Conservation (phyloP, 2,113 vertebrate genomes). For the Brienomyrus brachyistius region DNA sequence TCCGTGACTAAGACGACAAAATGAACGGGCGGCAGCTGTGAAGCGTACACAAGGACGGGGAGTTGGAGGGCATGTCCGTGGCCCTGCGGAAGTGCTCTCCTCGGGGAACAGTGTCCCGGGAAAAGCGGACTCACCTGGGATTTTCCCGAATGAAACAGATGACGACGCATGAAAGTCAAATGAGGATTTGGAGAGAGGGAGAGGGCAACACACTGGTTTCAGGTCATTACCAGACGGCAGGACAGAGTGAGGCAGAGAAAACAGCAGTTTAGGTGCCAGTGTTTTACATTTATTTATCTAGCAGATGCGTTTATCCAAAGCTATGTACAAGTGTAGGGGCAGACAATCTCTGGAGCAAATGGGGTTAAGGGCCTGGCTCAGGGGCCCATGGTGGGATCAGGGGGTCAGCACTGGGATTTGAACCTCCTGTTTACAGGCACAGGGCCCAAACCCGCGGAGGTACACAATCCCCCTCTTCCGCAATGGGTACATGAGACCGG, state of each 20-base stretch:
- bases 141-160: neutral
- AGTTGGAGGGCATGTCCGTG: neutral
- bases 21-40: neutral
- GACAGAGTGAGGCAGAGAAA: neutral
- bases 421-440: neutral
- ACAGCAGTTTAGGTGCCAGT: neutral
- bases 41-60: neutral
- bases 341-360: neutral
- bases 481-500: neutral
- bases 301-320: neutral
- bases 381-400: neutral
- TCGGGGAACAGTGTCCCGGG: neutral
- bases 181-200: neutral
- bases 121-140: neutral
- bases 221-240: neutral
- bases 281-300: neutral
- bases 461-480: neutral
- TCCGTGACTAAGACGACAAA: neutral
- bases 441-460: neutral
- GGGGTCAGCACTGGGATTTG: neutral
- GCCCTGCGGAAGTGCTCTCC: neutral
- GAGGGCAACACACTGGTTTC: neutral
- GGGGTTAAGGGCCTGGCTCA: neutral
- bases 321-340: neutral
- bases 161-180: neutral